Percentiles rank a stretch among this genome's conserved stretches.
These are phyloP conservation scores for Epizoanthus illoricatus DNA, from an alignment of 92 coral and sea anemone genomes.

Conservation along the genomic window DNA sequence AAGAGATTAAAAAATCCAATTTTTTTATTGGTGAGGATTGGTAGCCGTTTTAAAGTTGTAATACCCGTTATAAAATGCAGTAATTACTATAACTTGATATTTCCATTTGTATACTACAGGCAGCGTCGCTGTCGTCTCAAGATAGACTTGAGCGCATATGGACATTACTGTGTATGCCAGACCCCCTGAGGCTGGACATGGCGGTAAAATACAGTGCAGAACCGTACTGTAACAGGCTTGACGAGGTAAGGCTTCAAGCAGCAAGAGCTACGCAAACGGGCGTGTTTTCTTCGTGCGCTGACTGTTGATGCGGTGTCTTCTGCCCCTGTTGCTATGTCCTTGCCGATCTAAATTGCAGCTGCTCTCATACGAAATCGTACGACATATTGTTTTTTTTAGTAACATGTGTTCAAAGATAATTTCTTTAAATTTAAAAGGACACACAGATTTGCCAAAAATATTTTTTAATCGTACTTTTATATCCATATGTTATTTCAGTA, in stretches of 20 bases:
- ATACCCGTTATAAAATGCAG: background rate
- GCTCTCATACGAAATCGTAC: too few species aligned
- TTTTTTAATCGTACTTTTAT: too few species aligned
- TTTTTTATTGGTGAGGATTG: too few species aligned
- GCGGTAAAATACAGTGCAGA: slow-evolving; percentile 99
- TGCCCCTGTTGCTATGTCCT: too few species aligned
- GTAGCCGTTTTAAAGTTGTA: too few species aligned
- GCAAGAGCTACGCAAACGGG: background rate
- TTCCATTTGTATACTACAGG: slow-evolving; percentile 39
- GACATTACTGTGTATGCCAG: slow-evolving; percentile 93
- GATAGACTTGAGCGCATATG: slow-evolving; percentile 92
- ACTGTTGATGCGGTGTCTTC: background rate
- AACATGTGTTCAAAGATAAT: too few species aligned
- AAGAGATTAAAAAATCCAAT: too few species aligned
- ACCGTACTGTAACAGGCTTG: slow-evolving; percentile 58
- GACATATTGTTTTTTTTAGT: too few species aligned
- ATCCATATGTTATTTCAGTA: too few species aligned
- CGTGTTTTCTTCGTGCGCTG: background rate
- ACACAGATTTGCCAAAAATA: too few species aligned
- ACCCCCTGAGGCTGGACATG: slow-evolving; percentile 84
- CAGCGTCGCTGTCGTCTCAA: slow-evolving; percentile 57
- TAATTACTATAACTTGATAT: background rate
- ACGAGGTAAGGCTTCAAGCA: slow-evolving; percentile 54
- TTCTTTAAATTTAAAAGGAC: too few species aligned
- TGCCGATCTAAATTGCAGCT: too few species aligned